These are phyloP conservation scores for Cepaea hortensis DNA, from an alignment of 2,888 invertebrate genomes.

Conservation along the genomic window DNA sequence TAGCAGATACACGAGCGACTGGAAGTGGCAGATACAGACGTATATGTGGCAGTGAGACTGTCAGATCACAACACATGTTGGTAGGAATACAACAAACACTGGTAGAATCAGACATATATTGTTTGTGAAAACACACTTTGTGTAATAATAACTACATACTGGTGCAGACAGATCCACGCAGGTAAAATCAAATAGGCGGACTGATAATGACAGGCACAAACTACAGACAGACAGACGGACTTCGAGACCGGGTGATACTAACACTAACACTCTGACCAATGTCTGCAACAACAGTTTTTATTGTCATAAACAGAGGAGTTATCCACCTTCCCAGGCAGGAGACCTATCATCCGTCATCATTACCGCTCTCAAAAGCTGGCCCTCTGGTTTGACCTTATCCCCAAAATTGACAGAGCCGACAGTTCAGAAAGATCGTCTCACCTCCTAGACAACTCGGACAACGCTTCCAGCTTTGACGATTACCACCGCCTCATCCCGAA, in stretches of 20 bases:
- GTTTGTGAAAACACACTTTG: no score
- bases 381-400: constrained; percentile 95
- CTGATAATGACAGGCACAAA: not conserved
- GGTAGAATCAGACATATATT: no score
- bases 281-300: constrained; percentile 5
- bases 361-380: constrained; percentile 95
- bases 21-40: no score
- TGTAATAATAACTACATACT: no score
- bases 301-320: constrained; percentile 42
- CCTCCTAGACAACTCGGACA: constrained; percentile 88
- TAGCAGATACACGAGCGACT: no score
- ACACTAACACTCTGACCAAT: not conserved
- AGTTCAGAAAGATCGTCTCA: constrained; percentile 91
- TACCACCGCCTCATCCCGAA: constrained; percentile 81
- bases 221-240: not conserved
- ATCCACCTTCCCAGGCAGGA: constrained; percentile 83
- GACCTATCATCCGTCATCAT: constrained; percentile 93
- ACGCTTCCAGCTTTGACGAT: constrained; percentile 91
- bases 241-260: not conserved
- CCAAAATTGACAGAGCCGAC: constrained; percentile 88
- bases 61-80: no score
- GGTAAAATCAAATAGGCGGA: not conserved
- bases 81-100: no score
- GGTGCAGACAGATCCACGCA: no score
- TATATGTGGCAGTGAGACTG: no score